Conservation (phyloP, 2,888 invertebrate genomes). For the Drosophila anceps region DNA sequence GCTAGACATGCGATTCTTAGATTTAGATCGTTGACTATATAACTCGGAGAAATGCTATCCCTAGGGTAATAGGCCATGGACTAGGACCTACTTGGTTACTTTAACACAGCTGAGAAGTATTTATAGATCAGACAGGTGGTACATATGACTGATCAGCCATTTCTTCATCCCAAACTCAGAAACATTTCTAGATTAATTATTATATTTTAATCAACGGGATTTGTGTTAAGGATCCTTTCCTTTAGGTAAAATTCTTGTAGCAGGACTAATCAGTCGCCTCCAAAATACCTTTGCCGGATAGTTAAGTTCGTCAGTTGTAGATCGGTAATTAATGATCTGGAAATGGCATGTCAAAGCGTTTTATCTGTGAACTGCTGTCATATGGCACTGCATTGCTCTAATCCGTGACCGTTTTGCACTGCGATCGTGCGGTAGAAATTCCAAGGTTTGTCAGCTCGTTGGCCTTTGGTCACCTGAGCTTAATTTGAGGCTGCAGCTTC, state of each 20-base stretch:
- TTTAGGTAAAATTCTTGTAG: not conserved
- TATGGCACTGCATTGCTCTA: slow-evolving; percentile 46
- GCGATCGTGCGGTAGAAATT: slow-evolving; percentile 61
- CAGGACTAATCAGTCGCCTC: not conserved
- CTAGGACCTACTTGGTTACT: not conserved
- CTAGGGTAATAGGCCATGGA: not conserved
- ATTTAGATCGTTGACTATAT: not conserved
- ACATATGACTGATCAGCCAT: no score
- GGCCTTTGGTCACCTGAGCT: slow-evolving; percentile 84
- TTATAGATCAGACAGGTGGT: not conserved
- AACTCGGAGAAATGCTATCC: not conserved
- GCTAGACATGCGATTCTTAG: slow-evolving; percentile 1
- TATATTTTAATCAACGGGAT: no score
- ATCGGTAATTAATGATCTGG: slow-evolving; percentile 71
- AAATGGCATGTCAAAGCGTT: slow-evolving; percentile 59
- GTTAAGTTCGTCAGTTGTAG: not conserved
- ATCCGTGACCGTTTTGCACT: slow-evolving; percentile 61
- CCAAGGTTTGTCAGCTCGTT: slow-evolving; percentile 83
- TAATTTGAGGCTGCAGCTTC: slow-evolving; percentile 69
- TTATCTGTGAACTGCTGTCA: slow-evolving; percentile 67
- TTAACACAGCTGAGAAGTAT: not conserved
- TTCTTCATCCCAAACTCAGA: no score
- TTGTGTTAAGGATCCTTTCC: not conserved
- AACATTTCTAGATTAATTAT: not conserved
- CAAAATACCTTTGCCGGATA: not conserved